These are phyloP conservation scores for Poecilia wingei DNA, from an alignment of 2,797 vertebrate genomes.

Conservation along the genomic window DNA sequence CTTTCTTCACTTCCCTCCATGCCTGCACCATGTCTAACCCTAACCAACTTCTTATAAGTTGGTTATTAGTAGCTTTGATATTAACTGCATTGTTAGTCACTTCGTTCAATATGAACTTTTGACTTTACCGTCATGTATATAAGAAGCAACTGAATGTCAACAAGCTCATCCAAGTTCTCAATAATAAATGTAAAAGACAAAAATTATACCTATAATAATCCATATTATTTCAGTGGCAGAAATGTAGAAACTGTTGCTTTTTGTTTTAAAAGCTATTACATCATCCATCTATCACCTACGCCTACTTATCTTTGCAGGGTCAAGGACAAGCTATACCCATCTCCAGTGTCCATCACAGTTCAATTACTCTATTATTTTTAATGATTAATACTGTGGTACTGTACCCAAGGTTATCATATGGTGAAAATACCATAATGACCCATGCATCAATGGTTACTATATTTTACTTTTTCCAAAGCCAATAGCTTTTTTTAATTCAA, in stretches of 20 bases:
- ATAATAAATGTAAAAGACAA: not conserved
- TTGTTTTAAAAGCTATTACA: not conserved
- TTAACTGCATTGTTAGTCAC: not conserved
- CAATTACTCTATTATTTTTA: not conserved
- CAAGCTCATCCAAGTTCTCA: not conserved
- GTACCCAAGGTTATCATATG: not conserved
- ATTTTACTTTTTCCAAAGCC: not conserved
- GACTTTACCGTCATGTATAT: not conserved
- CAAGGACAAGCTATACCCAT: not conserved
- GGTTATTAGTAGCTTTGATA: not conserved
- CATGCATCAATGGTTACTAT: not conserved
- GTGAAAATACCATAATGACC: not conserved
- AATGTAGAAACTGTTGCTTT: not conserved
- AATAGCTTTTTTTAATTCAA: not conserved
- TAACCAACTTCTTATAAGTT: not conserved
- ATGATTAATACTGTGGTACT: not conserved
- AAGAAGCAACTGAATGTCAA: not conserved
- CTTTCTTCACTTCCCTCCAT: not conserved
- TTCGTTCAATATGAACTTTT: not conserved
- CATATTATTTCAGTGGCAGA: not conserved
- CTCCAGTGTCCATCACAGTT: not conserved
- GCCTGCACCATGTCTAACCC: not conserved
- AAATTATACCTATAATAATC: not conserved
- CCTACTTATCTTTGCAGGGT: not conserved
- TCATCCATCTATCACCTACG: not conserved